Conservation (phyloP, 2,888 invertebrate species). For the Sclerodermus sp. region DNA sequence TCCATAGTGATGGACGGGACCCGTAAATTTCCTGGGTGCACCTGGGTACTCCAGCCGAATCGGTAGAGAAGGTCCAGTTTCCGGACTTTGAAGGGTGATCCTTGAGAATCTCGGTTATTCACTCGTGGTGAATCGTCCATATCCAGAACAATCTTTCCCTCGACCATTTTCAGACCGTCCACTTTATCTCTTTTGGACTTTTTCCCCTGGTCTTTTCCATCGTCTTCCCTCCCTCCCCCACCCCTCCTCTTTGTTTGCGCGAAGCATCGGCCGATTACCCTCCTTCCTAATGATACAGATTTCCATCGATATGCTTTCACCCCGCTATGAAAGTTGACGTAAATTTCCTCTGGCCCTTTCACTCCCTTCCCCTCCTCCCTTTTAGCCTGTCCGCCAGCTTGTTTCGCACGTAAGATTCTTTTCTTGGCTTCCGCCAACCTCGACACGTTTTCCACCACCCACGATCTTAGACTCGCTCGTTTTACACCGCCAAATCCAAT, state of each 20-base stretch:
- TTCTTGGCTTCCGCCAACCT: slow-evolving; percentile 17
- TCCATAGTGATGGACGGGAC: slow-evolving; percentile 16
- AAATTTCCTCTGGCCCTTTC: slow-evolving; percentile 15
- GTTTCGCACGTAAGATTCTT: too few species aligned
- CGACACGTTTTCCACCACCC: slow-evolving; percentile 8
- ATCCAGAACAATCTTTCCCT: too few species aligned
- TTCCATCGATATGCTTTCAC: too few species aligned
- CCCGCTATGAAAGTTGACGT: too few species aligned
- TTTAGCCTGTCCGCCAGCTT: too few species aligned
- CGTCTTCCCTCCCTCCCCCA: too few species aligned
- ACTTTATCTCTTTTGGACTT: too few species aligned
- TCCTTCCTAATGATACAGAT: too few species aligned
- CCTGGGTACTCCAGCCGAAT: slow-evolving; percentile 9
- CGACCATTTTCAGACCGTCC: slow-evolving; percentile 2
- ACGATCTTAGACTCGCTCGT: slow-evolving; percentile 14
- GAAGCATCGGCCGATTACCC: too few species aligned
- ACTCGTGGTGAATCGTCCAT: slow-evolving; percentile 29
- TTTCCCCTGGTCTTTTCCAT: too few species aligned
- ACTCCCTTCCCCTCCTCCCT: too few species aligned
- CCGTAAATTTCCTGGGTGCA: slow-evolving; percentile 19
- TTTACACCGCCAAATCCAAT: slow-evolving; percentile 36
- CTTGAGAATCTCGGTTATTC: slow-evolving; percentile 29
- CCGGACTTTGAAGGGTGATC: slow-evolving; percentile 8
- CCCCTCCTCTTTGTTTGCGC: too few species aligned
- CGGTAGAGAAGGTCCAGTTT: slow-evolving; percentile 9